Evolutionary conservation across 2,113 vertebrate genomes (phyloP).

Genomic region (Dascyllus trimaculatus): DNA sequence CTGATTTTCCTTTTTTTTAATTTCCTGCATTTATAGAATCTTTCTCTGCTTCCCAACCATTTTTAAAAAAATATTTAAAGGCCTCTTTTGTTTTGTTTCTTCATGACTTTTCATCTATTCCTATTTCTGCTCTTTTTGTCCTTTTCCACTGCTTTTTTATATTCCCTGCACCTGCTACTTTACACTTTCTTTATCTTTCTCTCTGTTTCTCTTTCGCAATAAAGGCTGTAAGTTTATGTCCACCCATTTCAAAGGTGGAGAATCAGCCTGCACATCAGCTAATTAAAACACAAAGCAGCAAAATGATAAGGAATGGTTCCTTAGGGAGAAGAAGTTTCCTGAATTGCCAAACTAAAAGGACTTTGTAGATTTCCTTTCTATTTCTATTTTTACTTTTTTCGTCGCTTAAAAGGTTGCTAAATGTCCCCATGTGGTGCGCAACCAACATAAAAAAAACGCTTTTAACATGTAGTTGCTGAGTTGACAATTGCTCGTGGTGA

Average conservation of each 20-base stretch:
- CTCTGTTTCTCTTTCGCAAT: not conserved
- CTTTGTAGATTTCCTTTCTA: not conserved
- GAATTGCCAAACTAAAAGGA: too few species aligned
- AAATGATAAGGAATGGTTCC: too few species aligned
- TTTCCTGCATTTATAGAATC: constrained; percentile 27
- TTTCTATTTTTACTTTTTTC: not conserved
- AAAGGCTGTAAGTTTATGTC: not conserved
- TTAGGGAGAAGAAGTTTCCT: too few species aligned
- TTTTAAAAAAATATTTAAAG: constrained; percentile 6
- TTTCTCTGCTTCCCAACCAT: constrained; percentile 16
- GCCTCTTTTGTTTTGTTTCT: not conserved
- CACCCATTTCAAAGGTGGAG: too few species aligned
- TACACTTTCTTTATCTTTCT: not conserved
- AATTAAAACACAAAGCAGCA: too few species aligned
- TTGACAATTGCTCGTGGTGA: not conserved
- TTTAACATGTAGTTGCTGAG: not conserved
- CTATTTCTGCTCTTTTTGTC: constrained; percentile 14
- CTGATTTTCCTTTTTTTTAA: constrained; percentile 19
- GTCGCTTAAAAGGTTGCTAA: too few species aligned
- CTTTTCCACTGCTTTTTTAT: constrained; percentile 1
- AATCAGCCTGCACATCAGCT: too few species aligned
- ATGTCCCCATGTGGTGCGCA: too few species aligned
- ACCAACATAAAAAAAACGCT: not conserved
- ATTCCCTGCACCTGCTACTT: not conserved
- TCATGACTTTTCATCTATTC: constrained; percentile 5